Percentiles rank a stretch among this genome's conserved stretches.
Conservation (phyloP, 2,888 invertebrate genomes). For the Eurois occulta region DNA sequence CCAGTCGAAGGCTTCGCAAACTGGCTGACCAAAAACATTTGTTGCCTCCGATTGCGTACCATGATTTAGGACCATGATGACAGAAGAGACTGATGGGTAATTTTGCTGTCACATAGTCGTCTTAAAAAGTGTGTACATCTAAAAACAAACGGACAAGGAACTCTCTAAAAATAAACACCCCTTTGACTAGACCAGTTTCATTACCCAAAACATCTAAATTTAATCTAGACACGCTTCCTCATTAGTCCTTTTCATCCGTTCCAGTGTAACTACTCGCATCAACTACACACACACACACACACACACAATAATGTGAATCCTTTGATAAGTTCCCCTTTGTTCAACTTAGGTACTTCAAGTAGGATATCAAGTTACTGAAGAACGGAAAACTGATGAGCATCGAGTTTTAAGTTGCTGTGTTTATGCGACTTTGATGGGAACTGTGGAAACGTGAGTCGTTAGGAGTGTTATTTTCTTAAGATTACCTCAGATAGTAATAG, state of each 20-base stretch:
- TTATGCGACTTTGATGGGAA: not conserved
- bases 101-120: not conserved
- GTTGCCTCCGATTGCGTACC: not conserved
- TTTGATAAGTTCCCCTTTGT: constrained; percentile 45
- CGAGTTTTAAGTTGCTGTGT: constrained; percentile 34
- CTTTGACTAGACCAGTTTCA: not conserved
- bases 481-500: not conserved
- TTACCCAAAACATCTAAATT: not conserved
- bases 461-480: not conserved
- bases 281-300: constrained; percentile 25
- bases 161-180: not conserved
- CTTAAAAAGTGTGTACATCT: not conserved
- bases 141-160: not conserved
- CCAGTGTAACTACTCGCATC: not conserved
- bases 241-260: constrained; percentile 24
- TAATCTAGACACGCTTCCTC: not conserved
- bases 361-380: constrained; percentile 33
- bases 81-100: no score
- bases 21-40: not conserved
- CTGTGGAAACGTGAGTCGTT: not conserved
- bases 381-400: constrained; percentile 41
- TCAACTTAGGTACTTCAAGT: constrained; percentile 18
- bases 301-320: constrained; percentile 24
- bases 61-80: not conserved
- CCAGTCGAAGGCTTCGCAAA: not conserved